Conservation (phyloP, 2,797 vertebrate species). For the Scolopax rusticola region DNA sequence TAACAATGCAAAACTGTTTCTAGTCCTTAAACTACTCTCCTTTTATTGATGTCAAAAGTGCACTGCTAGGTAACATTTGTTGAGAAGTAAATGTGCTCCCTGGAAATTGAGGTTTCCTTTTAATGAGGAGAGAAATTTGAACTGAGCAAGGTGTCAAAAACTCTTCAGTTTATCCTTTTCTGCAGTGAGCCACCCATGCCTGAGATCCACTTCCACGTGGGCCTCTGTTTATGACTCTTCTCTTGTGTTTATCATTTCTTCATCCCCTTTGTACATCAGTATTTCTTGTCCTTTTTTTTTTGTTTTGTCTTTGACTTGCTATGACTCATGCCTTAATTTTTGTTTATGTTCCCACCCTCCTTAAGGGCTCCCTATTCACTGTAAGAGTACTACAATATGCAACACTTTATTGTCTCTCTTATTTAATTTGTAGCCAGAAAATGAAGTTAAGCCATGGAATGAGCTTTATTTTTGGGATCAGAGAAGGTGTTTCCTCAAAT, state of each 20-base stretch:
- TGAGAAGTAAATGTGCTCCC: not conserved
- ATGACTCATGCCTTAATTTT: not conserved
- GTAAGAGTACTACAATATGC: not conserved
- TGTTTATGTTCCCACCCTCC: not conserved
- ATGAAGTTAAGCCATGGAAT: not conserved
- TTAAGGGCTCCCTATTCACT: not conserved
- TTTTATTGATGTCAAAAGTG: rapidly evolving
- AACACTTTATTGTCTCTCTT: not conserved
- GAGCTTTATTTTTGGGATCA: not conserved
- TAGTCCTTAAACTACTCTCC: not conserved
- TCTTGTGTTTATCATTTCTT: not conserved
- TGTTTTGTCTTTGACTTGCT: not conserved
- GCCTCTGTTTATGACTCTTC: not conserved
- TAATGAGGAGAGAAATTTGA: not conserved
- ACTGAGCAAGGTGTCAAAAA: not conserved
- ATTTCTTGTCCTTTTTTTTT: not conserved
- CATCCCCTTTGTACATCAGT: not conserved
- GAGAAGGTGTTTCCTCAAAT: not conserved
- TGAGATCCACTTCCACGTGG: not conserved
- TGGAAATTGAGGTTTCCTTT: not conserved
- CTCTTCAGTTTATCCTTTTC: not conserved
- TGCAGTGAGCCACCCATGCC: not conserved
- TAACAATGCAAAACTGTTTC: not conserved
- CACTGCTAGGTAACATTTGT: not conserved
- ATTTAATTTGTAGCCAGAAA: not conserved